Conservation (phyloP, 1,140 invertebrate species). For the Venturia canescens region DNA sequence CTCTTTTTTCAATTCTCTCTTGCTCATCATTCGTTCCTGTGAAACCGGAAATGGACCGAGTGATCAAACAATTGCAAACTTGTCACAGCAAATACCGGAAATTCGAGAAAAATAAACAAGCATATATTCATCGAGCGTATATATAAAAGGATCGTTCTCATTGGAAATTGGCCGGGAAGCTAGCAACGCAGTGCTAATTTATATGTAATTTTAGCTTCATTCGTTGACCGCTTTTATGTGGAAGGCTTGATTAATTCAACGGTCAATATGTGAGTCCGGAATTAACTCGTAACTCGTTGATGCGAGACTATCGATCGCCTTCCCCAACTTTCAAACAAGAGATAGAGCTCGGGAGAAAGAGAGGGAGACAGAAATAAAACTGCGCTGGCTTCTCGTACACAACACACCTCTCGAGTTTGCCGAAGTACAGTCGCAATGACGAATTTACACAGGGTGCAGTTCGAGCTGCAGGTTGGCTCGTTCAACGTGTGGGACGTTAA, state of each 20-base stretch:
- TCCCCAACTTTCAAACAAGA: conserved; percentile 19
- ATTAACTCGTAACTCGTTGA: conserved; percentile 66
- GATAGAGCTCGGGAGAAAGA: neutral
- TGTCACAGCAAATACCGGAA: conserved; percentile 72
- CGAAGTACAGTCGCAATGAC: conserved; percentile 4
- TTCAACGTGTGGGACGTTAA: conserved; percentile 31
- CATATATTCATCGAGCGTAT: neutral
- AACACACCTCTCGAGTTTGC: conserved; percentile 20
- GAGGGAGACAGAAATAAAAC: neutral
- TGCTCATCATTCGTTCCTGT: conserved; percentile 1
- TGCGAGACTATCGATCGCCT: conserved; percentile 53
- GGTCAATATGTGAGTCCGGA: conserved; percentile 67
- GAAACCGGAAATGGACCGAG: conserved; percentile 70
- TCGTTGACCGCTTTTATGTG: conserved; percentile 61
- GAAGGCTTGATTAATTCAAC: conserved; percentile 68
- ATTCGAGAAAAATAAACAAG: conserved; percentile 64
- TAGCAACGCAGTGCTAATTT: conserved; percentile 48
- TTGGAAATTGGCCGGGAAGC: conserved; percentile 50
- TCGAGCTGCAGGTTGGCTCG: neutral
- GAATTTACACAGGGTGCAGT: neutral
- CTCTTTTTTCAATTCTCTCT: neutral
- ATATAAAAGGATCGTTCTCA: conserved; percentile 20
- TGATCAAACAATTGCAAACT: conserved; percentile 72
- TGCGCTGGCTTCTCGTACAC: neutral
- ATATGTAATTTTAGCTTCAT: neutral